Conservation (phyloP, 2,888 invertebrate genomes). For the Salpingus planirostris region DNA sequence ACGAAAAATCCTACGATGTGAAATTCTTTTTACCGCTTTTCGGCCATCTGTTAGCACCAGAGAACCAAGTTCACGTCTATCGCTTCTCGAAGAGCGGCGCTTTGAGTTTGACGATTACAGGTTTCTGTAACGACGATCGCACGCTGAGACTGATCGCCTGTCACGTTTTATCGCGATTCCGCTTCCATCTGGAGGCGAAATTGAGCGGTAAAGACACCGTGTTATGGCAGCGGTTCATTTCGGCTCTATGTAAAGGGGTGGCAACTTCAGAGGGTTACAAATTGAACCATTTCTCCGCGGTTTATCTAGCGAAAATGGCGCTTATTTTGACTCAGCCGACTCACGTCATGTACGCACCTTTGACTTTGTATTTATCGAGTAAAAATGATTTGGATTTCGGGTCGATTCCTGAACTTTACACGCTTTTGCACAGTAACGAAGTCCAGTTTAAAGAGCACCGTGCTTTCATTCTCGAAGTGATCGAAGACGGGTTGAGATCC, state of each 20-base stretch:
- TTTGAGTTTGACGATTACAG: slow-evolving; percentile 60
- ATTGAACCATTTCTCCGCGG: slow-evolving; percentile 44
- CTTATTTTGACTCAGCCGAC: slow-evolving; percentile 65
- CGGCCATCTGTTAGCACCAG: slow-evolving; percentile 63
- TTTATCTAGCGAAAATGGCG: slow-evolving; percentile 63
- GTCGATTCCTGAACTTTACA: slow-evolving; percentile 80
- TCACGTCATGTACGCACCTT: slow-evolving; percentile 64
- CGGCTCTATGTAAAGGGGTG: slow-evolving; percentile 54
- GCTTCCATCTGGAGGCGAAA: slow-evolving; percentile 62
- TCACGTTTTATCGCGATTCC: slow-evolving; percentile 64
- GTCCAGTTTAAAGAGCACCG: slow-evolving; percentile 58
- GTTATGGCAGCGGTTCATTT: slow-evolving; percentile 59
- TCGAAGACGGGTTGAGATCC: slow-evolving; percentile 67
- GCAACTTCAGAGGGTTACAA: slow-evolving; percentile 26
- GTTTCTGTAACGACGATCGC: slow-evolving; percentile 58
- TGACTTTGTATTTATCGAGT: slow-evolving; percentile 41
- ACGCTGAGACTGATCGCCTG: slow-evolving; percentile 64
- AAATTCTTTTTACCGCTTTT: slow-evolving; percentile 72
- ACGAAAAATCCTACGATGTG: slow-evolving; percentile 62
- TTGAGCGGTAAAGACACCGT: slow-evolving; percentile 55
- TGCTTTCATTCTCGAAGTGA: slow-evolving; percentile 67
- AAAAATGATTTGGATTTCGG: slow-evolving; percentile 68
- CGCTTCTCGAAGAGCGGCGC: slow-evolving; percentile 60
- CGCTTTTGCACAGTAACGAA: slow-evolving; percentile 72
- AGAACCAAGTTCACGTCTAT: slow-evolving; percentile 62